Evolutionary conservation across 2,113 vertebrate genomes (phyloP).

Genomic region (Butastur rufipennis): DNA sequence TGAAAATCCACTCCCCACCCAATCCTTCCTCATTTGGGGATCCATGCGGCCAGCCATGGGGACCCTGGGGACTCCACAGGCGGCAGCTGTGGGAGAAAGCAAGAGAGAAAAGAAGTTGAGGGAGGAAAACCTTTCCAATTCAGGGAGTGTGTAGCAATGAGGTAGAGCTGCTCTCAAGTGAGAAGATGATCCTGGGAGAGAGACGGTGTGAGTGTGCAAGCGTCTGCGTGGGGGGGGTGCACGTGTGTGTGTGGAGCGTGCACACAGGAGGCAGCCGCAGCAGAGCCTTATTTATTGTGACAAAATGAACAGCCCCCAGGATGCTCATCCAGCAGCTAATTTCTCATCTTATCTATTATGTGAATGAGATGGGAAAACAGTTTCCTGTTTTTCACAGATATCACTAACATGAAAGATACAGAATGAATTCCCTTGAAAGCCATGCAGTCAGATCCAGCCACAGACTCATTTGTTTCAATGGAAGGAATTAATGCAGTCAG

Average conservation of each 20-base stretch:
- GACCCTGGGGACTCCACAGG: neutral
- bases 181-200: neutral
- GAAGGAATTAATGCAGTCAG: constrained; percentile 25
- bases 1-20: neutral
- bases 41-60: fast-evolving
- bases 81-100: neutral
- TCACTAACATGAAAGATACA: constrained; percentile 66
- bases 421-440: constrained; percentile 66
- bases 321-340: constrained; percentile 73
- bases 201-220: fast-evolving
- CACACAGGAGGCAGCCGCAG: neutral
- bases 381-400: constrained; percentile 75
- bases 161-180: neutral
- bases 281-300: constrained; percentile 61
- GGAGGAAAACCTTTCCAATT: neutral
- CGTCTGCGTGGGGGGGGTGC: fast-evolving
- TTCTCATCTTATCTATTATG: constrained; percentile 78
- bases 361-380: constrained; percentile 75
- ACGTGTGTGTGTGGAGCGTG: fast-evolving
- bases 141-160: neutral
- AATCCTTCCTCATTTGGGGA: neutral
- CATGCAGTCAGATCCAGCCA: constrained; percentile 35
- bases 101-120: neutral
- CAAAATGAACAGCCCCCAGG: constrained; percentile 73
- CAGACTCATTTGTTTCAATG: constrained; percentile 40